These are phyloP conservation scores for Diploscapter pachys DNA, from an alignment of 1,140 invertebrate genomes.

Conservation along the genomic window DNA sequence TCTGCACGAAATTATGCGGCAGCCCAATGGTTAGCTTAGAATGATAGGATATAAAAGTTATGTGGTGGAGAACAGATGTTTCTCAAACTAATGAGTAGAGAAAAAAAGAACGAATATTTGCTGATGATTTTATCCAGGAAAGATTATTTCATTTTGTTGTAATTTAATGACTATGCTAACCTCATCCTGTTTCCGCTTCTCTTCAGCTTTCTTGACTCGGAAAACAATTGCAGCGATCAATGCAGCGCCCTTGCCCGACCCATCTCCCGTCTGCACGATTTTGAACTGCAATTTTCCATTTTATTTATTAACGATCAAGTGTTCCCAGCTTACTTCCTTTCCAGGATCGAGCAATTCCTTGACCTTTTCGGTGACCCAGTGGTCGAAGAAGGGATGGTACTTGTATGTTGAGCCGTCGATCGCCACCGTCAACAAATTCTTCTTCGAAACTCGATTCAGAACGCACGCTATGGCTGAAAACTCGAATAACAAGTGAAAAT, in stretches of 20 bases:
- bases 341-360: conserved; percentile 31
- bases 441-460: conserved; percentile 17
- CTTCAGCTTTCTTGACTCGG: conserved; percentile 21
- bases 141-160: too few species aligned
- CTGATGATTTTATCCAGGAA: too few species aligned
- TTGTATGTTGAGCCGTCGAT: conserved; percentile 38
- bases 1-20: too few species aligned
- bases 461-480: conserved; percentile 38
- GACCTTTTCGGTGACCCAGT: conserved; percentile 39
- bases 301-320: neutral
- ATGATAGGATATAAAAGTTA: too few species aligned
- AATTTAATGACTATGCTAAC: neutral
- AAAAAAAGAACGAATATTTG: too few species aligned
- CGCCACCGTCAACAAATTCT: conserved; percentile 26
- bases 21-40: too few species aligned
- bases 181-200: conserved; percentile 12
- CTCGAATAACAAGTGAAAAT: neutral
- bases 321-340: conserved; percentile 20
- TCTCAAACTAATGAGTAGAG: too few species aligned
- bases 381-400: conserved; percentile 39
- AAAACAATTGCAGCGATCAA: conserved; percentile 36
- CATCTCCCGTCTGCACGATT: conserved; percentile 37
- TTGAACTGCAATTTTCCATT: conserved; percentile 27
- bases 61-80: too few species aligned
- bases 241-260: conserved; percentile 36